phyloP scores from a whole-genome alignment of 2,113 vertebrate species.

The Etia nguti region DNA sequence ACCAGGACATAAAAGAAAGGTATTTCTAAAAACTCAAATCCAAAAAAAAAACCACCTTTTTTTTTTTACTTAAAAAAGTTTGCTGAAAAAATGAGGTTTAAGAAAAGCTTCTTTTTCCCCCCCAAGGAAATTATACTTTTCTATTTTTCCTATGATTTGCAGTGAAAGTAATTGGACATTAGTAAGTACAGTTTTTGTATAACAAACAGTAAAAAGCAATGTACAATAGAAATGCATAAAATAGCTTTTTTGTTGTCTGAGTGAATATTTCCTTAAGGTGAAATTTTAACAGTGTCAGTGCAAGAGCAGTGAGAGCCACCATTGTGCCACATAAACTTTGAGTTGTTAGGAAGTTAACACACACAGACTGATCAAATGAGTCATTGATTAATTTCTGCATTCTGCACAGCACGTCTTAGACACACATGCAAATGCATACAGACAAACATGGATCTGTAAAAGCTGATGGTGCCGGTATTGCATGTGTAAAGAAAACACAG shows the following conservation, averaged over 20 bases:
- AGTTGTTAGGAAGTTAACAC: neutral
- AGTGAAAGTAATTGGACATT: neutral
- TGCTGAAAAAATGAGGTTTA: neutral
- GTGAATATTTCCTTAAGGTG: neutral
- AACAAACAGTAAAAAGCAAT: neutral
- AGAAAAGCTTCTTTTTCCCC: rapidly evolving
- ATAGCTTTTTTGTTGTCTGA: neutral
- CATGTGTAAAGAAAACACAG: neutral
- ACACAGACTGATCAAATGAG: neutral
- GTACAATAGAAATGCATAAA: neutral
- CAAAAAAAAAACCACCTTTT: rapidly evolving
- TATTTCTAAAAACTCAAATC: neutral
- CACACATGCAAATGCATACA: neutral
- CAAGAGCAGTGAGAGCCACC: neutral
- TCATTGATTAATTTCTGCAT: neutral
- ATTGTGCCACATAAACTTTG: neutral
- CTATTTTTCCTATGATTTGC: neutral
- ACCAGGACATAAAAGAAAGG: neutral
- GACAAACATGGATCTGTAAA: neutral
- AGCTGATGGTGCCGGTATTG: neutral
- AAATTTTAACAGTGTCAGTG: neutral
- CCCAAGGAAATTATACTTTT: neutral
- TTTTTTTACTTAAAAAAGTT: neutral
- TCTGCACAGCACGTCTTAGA: neutral
- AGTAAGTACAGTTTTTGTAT: neutral